These are phyloP conservation scores for Myotis daubentonii DNA, from an alignment of 2,797 vertebrate genomes.

Conservation along the genomic window DNA sequence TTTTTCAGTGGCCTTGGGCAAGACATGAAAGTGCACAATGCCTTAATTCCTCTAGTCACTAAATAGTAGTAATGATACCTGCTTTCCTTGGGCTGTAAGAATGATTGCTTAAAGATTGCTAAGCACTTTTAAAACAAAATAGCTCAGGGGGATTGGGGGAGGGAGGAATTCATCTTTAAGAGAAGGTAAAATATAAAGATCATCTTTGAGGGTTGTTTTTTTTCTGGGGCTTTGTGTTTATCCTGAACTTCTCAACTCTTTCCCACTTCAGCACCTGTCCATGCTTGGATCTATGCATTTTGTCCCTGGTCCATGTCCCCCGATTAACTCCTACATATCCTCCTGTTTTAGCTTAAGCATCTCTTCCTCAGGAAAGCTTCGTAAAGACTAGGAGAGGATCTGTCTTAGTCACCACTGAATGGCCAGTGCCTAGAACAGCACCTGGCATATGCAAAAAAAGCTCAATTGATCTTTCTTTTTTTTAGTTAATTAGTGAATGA, in stretches of 20 bases:
- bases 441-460: not conserved
- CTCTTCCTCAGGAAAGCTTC: not conserved
- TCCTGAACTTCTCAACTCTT: not conserved
- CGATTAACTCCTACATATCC: not conserved
- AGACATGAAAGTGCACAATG: not conserved
- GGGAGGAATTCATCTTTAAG: not conserved
- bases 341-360: not conserved
- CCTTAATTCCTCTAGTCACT: conserved; percentile 38
- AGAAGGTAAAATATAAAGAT: not conserved
- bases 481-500: not conserved
- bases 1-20: conserved; percentile 60
- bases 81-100: not conserved
- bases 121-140: conserved; percentile 45
- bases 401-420: not conserved
- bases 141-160: fast-evolving
- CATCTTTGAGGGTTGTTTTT: not conserved
- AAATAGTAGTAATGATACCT: conserved; percentile 53
- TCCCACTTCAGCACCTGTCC: not conserved
- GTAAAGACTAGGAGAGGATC: not conserved
- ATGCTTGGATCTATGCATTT: not conserved
- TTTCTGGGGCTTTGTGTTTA: not conserved
- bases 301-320: not conserved
- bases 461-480: not conserved
- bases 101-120: conserved; percentile 46
- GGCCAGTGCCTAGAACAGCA: not conserved